phyloP scores from a whole-genome alignment of 2,888 invertebrate genomes.

The Caenorhabditis doughertyi region DNA sequence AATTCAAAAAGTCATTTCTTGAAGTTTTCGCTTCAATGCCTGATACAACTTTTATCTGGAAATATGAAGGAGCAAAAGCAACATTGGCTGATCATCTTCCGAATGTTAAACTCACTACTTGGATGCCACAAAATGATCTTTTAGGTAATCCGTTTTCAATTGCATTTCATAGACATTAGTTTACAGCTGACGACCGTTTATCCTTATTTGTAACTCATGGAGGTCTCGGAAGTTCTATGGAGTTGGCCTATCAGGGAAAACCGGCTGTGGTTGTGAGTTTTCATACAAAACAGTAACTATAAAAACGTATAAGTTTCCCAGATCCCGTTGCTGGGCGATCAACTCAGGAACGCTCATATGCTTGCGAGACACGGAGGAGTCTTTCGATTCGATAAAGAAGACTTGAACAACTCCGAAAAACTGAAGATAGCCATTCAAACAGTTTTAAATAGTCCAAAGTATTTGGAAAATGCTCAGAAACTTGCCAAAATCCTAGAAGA shows the following conservation, averaged over 20 bases:
- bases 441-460: slow-evolving; percentile 32
- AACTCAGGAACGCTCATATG: slow-evolving; percentile 61
- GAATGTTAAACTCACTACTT: slow-evolving; percentile 60
- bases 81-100: slow-evolving; percentile 49
- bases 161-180: background rate
- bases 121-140: slow-evolving; percentile 64
- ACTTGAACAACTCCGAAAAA: no score
- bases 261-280: slow-evolving; percentile 40
- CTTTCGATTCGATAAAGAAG: slow-evolving; percentile 39
- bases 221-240: slow-evolving; percentile 59
- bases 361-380: slow-evolving; percentile 57
- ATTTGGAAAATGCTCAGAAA: slow-evolving; percentile 26
- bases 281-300: no score
- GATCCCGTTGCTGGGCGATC: slow-evolving; percentile 61
- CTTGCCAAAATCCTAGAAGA: slow-evolving; percentile 37
- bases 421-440: slow-evolving; percentile 43
- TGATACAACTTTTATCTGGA: slow-evolving; percentile 65
- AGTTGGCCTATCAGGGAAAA: slow-evolving; percentile 60
- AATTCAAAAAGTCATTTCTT: slow-evolving; percentile 20
- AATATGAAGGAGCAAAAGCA: slow-evolving; percentile 61
- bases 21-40: slow-evolving; percentile 61
- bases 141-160: slow-evolving; percentile 31
- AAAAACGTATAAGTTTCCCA: background rate
- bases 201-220: slow-evolving; percentile 63
- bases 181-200: slow-evolving; percentile 57